phyloP scores from a whole-genome alignment of 2,888 invertebrate species.

The Hypena proboscidalis region DNA sequence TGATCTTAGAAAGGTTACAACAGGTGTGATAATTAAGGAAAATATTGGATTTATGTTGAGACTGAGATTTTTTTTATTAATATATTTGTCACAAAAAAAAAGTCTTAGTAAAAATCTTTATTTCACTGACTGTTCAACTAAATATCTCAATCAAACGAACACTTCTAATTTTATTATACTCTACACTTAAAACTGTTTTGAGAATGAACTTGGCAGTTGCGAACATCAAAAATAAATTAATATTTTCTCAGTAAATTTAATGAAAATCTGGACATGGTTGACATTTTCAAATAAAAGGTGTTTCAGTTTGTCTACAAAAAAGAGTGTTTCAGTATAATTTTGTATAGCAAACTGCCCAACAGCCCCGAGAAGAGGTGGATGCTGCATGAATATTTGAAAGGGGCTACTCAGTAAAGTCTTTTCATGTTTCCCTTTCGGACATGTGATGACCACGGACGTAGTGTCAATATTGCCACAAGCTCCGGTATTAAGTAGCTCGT shows the following conservation, averaged over 20 bases:
- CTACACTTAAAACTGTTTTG: no score
- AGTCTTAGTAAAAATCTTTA: no score
- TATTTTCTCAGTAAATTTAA: no score
- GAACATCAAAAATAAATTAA: no score
- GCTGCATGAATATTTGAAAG: slow-evolving; percentile 56
- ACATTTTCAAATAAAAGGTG: no score
- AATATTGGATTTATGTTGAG: slow-evolving; percentile 1
- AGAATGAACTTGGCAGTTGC: no score
- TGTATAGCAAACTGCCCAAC: slow-evolving; percentile 17
- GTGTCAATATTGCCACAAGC: slow-evolving; percentile 76
- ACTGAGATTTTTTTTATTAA: neutral
- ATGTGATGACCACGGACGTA: slow-evolving; percentile 72
- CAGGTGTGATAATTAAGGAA: slow-evolving; percentile 26
- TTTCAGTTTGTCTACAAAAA: neutral
- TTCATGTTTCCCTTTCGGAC: slow-evolving; percentile 69
- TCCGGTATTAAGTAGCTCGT: slow-evolving; percentile 79
- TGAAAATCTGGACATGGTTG: no score
- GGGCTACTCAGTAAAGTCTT: slow-evolving; percentile 55
- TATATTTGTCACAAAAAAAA: slow-evolving; percentile 2
- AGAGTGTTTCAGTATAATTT: slow-evolving; percentile 3
- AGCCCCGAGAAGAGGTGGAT: slow-evolving; percentile 9
- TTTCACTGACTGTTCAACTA: no score
- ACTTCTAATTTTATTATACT: no score
- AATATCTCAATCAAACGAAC: no score
- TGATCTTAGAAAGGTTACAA: slow-evolving; percentile 31